Evolutionary conservation across 2,888 invertebrate genomes (phyloP).

Genomic region (Hypsopygia costalis): DNA sequence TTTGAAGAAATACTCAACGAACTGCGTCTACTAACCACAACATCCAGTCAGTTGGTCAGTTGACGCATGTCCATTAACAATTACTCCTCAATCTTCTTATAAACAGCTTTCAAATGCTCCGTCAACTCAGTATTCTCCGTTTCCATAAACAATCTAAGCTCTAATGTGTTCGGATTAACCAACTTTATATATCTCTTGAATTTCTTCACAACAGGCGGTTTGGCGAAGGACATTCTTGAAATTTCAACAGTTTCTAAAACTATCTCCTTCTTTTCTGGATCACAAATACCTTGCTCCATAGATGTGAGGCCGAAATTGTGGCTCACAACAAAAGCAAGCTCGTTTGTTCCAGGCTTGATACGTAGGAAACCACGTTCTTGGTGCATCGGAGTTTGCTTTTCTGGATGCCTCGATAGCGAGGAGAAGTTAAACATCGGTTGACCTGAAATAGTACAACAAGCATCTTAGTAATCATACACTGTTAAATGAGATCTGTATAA

Average conservation of each 20-base stretch:
- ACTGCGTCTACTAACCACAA: too few relatives aligned
- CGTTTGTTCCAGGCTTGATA: slow-evolving; percentile 74
- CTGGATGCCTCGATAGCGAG: slow-evolving; percentile 74
- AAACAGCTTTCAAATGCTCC: slow-evolving; percentile 77
- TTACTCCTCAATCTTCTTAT: slow-evolving; percentile 54
- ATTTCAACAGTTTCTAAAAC: slow-evolving; percentile 69
- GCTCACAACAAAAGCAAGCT: slow-evolving; percentile 76
- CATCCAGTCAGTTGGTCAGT: too few relatives aligned
- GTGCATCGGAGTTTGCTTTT: slow-evolving; percentile 80
- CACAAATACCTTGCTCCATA: slow-evolving; percentile 78
- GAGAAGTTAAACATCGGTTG: slow-evolving; percentile 82
- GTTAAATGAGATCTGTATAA: too few relatives aligned
- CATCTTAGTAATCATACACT: too few relatives aligned
- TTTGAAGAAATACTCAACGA: too few relatives aligned
- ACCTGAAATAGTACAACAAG: slow-evolving; percentile 50
- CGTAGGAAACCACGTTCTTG: slow-evolving; percentile 82
- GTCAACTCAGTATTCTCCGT: slow-evolving; percentile 75
- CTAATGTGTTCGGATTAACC: slow-evolving; percentile 46
- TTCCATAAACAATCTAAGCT: slow-evolving; percentile 55
- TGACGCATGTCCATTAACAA: too few relatives aligned
- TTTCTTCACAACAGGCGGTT: slow-evolving; percentile 71
- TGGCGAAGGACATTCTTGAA: slow-evolving; percentile 72
- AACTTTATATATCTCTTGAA: slow-evolving; percentile 58
- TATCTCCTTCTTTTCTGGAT: slow-evolving; percentile 60
- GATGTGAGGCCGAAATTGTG: slow-evolving; percentile 83